Conservation (phyloP, 2,113 vertebrate genomes). For the Paramisgurnus dabryanus region DNA sequence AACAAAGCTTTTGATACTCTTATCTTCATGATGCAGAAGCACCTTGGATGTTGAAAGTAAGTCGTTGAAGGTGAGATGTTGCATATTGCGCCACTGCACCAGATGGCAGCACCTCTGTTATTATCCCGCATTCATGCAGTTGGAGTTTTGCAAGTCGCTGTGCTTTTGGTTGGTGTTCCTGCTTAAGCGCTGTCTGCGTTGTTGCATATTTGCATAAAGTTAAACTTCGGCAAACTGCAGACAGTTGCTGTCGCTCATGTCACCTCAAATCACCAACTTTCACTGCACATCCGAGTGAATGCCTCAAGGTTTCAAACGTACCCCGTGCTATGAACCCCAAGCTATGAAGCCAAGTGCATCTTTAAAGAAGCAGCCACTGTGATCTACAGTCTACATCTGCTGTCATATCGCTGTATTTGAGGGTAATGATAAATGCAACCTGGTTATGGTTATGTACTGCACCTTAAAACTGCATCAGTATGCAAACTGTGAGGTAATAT, state of each 20-base stretch:
- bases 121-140: not conserved
- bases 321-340: conserved; percentile 1
- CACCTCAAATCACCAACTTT: not conserved
- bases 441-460: conserved; percentile 4
- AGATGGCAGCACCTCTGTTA: conserved; percentile 12
- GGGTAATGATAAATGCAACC: not conserved
- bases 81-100: not conserved
- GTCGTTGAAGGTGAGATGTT: conserved; percentile 8
- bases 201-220: conserved; percentile 9
- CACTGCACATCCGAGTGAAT: not conserved
- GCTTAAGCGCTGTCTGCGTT: not conserved
- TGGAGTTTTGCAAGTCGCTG: too few species aligned
- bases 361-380: not conserved
- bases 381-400: conserved; percentile 1
- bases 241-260: not conserved
- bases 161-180: too few species aligned
- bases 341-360: conserved; percentile 10
- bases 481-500: conserved; percentile 43
- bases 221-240: not conserved
- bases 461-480: conserved; percentile 32
- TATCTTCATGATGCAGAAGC: conserved; percentile 3
- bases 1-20: conserved; percentile 5
- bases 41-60: conserved; percentile 11
- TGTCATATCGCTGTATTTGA: not conserved
- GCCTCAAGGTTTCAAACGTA: not conserved